Evolutionary conservation across 2,888 invertebrate species (phyloP).

Genomic region (Ochropleura leucogaster): DNA sequence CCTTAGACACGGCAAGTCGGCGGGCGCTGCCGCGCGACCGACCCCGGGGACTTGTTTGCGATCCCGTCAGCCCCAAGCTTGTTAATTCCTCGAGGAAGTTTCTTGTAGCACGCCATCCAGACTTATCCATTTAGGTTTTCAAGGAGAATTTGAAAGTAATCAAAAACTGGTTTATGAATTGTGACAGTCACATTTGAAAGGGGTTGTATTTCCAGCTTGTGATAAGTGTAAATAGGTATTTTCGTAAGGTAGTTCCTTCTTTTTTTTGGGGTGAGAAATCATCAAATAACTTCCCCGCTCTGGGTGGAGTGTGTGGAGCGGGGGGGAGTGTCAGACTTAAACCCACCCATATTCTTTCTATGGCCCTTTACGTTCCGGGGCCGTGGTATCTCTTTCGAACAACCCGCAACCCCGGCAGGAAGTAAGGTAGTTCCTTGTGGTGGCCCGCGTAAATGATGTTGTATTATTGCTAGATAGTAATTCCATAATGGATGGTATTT

Average conservation of each 20-base stretch:
- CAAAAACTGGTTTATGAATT: background rate
- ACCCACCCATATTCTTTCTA: too few relatives aligned
- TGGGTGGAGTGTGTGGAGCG: too few relatives aligned
- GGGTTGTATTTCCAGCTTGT: background rate
- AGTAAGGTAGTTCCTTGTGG: background rate
- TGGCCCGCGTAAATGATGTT: background rate
- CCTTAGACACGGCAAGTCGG: conserved; percentile 66
- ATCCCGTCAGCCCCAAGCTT: conserved; percentile 72
- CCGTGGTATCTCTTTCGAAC: too few relatives aligned
- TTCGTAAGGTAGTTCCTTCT: background rate
- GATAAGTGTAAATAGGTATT: background rate
- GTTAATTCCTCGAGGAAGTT: conserved; percentile 75
- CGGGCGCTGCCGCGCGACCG: conserved; percentile 50
- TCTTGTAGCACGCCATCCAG: conserved; percentile 69
- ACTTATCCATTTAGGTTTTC: conserved; percentile 20
- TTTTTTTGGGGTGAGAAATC: too few relatives aligned
- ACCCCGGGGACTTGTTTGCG: conserved; percentile 73
- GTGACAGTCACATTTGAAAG: background rate
- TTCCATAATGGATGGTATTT: too few relatives aligned
- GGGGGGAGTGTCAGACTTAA: too few relatives aligned
- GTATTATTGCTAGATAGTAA: background rate
- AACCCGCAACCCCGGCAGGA: too few relatives aligned
- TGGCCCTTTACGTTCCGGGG: too few relatives aligned
- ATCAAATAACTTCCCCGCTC: too few relatives aligned
- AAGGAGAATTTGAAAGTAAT: background rate